phyloP scores from a whole-genome alignment of 35 echinoderm and acorn worm genomes.

The Lytechinus pictus region DNA sequence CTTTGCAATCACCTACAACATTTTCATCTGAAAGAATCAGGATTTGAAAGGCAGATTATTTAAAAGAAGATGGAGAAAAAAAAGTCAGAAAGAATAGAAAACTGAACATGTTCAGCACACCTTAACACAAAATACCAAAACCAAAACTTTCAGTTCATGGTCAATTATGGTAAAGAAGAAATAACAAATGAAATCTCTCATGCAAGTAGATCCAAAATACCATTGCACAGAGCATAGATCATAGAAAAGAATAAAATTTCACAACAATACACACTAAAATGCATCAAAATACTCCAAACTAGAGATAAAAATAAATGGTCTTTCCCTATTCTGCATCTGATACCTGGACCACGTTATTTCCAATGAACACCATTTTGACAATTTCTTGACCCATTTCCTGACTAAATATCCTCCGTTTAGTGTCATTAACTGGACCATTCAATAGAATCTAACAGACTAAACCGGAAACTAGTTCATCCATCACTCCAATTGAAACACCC shows the following conservation, averaged over 20 bases:
- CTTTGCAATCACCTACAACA: background rate
- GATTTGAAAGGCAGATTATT: too few relatives aligned
- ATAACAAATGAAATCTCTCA: background rate
- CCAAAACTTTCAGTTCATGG: too few relatives aligned
- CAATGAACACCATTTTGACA: background rate
- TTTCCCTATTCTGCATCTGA: background rate
- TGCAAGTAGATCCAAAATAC: background rate
- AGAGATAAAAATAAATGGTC: background rate
- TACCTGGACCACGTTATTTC: background rate
- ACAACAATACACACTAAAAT: too few relatives aligned
- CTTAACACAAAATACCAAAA: too few relatives aligned
- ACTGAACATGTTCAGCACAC: too few relatives aligned
- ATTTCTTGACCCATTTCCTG: background rate
- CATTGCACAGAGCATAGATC: too few relatives aligned
- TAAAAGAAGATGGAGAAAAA: too few relatives aligned
- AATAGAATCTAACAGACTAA: background rate
- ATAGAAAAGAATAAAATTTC: too few relatives aligned
- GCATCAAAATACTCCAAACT: too few relatives aligned
- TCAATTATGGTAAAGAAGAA: background rate
- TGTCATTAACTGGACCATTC: background rate
- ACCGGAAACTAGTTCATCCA: constrained; percentile 16
- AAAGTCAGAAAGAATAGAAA: too few relatives aligned
- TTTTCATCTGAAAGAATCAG: too few relatives aligned
- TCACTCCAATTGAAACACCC: background rate
- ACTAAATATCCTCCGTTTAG: background rate